A percentile compares a stretch with the other conserved stretches of the same genome.
Evolutionary conservation across 2,113 vertebrate genomes (phyloP).

Genomic region (Nicator chloris): DNA sequence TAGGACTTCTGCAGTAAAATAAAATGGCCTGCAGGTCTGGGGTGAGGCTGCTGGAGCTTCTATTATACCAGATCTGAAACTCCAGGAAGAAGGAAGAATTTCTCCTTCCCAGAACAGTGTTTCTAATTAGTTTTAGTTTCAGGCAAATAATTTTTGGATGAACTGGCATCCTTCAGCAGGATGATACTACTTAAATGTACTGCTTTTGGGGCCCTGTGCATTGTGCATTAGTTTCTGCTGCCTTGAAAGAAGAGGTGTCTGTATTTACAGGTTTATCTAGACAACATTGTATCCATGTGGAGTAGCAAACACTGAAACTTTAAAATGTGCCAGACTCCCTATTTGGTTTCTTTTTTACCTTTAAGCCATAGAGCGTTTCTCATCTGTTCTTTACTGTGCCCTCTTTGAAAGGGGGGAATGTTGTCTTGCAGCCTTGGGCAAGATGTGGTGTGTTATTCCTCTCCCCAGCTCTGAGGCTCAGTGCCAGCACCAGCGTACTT

Average conservation of each 20-base stretch:
- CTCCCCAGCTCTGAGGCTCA: not conserved
- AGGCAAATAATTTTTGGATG: not conserved
- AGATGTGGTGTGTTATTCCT: not conserved
- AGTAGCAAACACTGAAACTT: not conserved
- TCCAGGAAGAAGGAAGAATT: slow-evolving; percentile 33
- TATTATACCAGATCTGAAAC: not conserved
- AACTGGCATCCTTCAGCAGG: not conserved
- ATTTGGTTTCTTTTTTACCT: not conserved
- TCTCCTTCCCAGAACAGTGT: not conserved
- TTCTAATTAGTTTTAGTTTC: slow-evolving; percentile 20
- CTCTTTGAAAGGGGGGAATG: not conserved
- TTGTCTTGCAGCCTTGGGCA: not conserved
- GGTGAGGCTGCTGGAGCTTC: not conserved
- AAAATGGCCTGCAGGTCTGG: not conserved
- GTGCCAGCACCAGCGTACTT: not conserved
- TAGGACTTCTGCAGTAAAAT: not conserved
- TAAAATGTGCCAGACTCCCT: not conserved
- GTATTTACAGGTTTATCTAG: not conserved
- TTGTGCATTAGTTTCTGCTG: not conserved
- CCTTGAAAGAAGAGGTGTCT: not conserved
- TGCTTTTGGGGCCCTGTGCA: rapidly evolving
- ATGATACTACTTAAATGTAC: not conserved
- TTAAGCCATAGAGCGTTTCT: not conserved
- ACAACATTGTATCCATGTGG: not conserved
- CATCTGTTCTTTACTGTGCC: not conserved